Conservation (phyloP, 1,140 invertebrate species). For the Trialeurodes vaporariorum region DNA sequence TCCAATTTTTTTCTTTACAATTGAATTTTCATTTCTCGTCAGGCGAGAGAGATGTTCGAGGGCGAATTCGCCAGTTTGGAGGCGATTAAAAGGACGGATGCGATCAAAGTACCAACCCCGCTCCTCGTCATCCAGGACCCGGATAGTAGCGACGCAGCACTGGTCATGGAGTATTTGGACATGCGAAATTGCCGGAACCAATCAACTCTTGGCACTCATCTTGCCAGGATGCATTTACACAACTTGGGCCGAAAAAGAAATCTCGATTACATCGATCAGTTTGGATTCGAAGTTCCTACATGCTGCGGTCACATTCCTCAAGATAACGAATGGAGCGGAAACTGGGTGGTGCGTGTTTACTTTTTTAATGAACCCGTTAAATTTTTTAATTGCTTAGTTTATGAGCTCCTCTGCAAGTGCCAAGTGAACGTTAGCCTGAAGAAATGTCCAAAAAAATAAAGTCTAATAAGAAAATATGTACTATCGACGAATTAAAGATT, state of each 20-base stretch:
- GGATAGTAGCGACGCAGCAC: background rate
- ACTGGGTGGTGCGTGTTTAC: background rate
- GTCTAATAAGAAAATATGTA: too few species aligned
- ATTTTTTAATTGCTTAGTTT: too few species aligned
- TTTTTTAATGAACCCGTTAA: too few species aligned
- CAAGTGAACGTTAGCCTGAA: too few species aligned
- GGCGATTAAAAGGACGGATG: background rate
- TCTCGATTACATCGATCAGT: background rate
- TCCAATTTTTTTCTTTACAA: too few species aligned
- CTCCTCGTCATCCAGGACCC: background rate
- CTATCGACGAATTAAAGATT: too few species aligned
- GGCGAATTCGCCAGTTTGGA: background rate
- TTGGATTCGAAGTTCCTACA: background rate
- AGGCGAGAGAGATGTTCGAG: background rate
- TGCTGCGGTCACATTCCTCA: background rate
- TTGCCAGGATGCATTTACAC: background rate
- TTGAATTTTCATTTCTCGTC: too few species aligned
- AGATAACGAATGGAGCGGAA: background rate
- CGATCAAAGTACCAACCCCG: background rate
- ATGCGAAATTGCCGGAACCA: background rate
- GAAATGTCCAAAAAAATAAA: too few species aligned
- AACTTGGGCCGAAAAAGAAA: background rate
- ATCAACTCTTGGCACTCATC: background rate
- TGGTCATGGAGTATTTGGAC: background rate
- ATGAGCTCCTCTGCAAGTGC: too few species aligned